Conservation (phyloP, 2,888 invertebrate species). For the Ichneumon xanthorius region DNA sequence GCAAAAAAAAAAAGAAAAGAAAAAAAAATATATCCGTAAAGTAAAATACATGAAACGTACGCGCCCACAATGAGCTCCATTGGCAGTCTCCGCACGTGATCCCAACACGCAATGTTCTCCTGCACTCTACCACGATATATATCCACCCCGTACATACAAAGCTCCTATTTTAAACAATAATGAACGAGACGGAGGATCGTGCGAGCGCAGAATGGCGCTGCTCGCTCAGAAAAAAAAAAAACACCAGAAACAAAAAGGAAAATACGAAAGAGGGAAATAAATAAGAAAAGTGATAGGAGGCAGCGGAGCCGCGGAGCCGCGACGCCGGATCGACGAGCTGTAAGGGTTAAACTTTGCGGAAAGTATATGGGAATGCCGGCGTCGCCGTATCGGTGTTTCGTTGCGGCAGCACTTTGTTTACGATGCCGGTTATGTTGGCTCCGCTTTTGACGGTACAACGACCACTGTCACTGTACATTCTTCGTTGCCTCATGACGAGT, state of each 20-base stretch:
- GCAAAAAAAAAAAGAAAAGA: no score
- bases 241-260: neutral
- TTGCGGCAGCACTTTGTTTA: neutral
- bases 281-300: constrained; percentile 1
- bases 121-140: neutral
- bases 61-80: neutral
- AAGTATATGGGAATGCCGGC: constrained; percentile 4
- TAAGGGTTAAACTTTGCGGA: neutral
- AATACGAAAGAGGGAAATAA: constrained; percentile 7
- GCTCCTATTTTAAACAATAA: neutral
- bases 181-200: neutral
- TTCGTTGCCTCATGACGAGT: neutral
- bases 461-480: neutral
- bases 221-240: neutral
- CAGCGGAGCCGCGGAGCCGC: neutral
- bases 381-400: neutral
- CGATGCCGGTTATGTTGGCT: neutral
- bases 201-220: neutral
- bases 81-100: neutral
- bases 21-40: neutral
- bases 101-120: neutral
- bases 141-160: neutral
- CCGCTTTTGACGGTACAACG: neutral
- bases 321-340: constrained; percentile 1
- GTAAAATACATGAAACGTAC: constrained; percentile 10